These are phyloP conservation scores for Todus mexicanus DNA, from an alignment of 2,797 vertebrate genomes.

Conservation along the genomic window DNA sequence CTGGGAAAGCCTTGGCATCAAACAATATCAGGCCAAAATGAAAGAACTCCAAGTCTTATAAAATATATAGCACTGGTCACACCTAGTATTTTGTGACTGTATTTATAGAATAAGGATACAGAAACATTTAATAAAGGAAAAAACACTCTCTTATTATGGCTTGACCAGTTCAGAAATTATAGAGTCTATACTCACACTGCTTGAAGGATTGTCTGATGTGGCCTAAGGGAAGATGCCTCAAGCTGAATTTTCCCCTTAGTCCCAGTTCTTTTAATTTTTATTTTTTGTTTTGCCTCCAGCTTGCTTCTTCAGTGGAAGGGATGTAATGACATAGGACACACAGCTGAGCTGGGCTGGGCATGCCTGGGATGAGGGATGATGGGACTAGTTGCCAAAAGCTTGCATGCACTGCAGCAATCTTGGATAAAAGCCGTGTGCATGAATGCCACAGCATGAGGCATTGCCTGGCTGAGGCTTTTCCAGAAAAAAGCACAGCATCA, in stretches of 20 bases:
- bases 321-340: neutral
- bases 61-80: neutral
- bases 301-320: neutral
- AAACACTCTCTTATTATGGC: neutral
- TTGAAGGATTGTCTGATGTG: neutral
- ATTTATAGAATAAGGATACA: conserved; percentile 7
- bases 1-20: neutral
- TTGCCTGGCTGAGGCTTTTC: neutral
- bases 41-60: neutral
- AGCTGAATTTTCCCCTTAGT: neutral
- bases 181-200: neutral
- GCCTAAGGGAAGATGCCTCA: neutral
- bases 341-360: neutral
- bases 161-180: conserved; percentile 9
- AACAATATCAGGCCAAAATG: neutral
- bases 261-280: neutral
- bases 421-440: neutral
- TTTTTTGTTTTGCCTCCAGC: neutral
- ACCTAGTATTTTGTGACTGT: neutral
- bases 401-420: neutral
- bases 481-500: neutral
- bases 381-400: neutral
- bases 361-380: neutral
- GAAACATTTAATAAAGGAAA: neutral
- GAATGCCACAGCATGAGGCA: accelerated